These are phyloP conservation scores for Tolypeutes matacus DNA, from an alignment of 2,797 vertebrate species.

Conservation along the genomic window DNA sequence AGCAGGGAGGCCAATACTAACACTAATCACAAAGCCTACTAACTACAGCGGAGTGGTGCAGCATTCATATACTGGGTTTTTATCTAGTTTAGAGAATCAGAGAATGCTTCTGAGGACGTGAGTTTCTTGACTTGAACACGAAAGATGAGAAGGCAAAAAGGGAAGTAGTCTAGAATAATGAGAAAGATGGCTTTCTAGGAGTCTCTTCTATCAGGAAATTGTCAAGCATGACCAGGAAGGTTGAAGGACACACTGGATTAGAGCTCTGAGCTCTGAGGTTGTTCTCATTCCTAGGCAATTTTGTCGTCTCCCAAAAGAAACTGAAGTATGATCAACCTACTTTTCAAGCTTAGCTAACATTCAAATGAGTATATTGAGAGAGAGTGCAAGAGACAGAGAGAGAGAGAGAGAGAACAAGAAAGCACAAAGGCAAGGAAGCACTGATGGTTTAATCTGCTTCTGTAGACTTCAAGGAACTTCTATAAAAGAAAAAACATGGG, in stretches of 20 bases:
- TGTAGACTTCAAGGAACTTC: constrained; percentile 42
- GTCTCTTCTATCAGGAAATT: background rate
- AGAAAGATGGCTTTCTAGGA: background rate
- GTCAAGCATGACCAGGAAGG: background rate
- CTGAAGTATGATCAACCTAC: background rate
- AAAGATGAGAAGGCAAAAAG: background rate
- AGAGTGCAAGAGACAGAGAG: no score
- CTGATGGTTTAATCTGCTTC: background rate
- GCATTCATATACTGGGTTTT: background rate
- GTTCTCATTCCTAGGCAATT: background rate
- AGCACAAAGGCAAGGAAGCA: background rate
- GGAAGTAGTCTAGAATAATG: background rate
- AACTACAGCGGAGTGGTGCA: background rate
- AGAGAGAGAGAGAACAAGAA: background rate
- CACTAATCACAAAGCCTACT: background rate
- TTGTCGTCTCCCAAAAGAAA: background rate
- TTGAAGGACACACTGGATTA: background rate
- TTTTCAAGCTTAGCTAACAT: constrained; percentile 2
- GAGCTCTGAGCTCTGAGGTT: background rate
- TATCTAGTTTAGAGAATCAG: background rate
- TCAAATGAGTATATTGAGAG: background rate
- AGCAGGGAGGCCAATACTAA: background rate
- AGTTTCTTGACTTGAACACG: constrained; percentile 53
- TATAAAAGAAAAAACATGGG: background rate
- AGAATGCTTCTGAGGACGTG: background rate